phyloP scores from a whole-genome alignment of 92 coral and sea anemone species.

The Paramuricea clavata region DNA sequence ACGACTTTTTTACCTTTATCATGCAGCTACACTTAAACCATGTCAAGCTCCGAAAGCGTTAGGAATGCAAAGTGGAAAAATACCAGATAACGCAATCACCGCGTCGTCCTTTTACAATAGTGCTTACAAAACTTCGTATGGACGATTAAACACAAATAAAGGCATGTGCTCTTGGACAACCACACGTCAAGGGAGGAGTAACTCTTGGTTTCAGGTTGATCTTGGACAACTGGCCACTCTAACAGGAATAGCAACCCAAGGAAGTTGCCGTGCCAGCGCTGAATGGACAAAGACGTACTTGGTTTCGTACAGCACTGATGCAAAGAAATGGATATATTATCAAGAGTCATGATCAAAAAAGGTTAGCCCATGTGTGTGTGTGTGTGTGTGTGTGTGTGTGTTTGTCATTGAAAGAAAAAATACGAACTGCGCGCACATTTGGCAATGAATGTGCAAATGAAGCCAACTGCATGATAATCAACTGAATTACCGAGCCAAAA shows the following conservation, averaged over 20 bases:
- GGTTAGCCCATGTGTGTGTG: not conserved
- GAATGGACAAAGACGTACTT: constrained; percentile 10
- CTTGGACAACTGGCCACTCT: not conserved
- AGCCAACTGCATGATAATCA: too few relatives aligned
- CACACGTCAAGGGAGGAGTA: not conserved
- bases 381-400: too few relatives aligned
- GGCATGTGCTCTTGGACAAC: not conserved
- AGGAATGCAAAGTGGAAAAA: constrained; percentile 6
- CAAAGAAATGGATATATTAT: not conserved
- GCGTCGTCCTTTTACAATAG: not conserved
- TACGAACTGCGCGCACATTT: too few relatives aligned
- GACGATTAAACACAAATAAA: not conserved
- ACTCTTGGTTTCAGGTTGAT: constrained; percentile 6
- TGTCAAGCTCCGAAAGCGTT: not conserved
- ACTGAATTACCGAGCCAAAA: too few relatives aligned
- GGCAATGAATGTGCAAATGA: too few relatives aligned
- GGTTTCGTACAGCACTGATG: constrained; percentile 8
- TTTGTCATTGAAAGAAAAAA: too few relatives aligned
- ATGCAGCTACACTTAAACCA: not conserved
- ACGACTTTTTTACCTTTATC: too few relatives aligned
- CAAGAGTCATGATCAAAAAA: not conserved
- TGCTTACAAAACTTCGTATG: not conserved
- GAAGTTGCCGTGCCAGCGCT: not conserved
- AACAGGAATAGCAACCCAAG: constrained; percentile 26
- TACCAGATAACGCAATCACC: not conserved